Conservation (phyloP, 2,888 invertebrate genomes). For the Acholoe squamosa region DNA sequence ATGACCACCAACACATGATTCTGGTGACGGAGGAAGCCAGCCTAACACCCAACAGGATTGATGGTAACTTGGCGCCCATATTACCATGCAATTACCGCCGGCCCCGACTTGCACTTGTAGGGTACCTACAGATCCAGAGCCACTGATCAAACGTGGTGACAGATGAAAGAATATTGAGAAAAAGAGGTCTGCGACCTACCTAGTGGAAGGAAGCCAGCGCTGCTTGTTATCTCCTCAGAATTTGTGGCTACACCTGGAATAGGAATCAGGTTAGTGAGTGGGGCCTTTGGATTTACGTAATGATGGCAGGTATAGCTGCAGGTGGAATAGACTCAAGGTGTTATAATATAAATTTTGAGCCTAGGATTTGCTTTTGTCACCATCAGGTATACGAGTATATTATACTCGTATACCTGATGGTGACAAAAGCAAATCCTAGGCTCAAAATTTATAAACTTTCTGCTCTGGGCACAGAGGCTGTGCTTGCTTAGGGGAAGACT, state of each 20-base stretch:
- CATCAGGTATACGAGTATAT: too few relatives aligned
- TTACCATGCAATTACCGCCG: background rate
- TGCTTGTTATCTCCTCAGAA: constrained; percentile 55
- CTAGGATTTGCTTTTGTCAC: too few relatives aligned
- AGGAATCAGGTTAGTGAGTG: background rate
- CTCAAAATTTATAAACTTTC: too few relatives aligned
- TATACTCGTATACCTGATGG: too few relatives aligned
- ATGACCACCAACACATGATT: background rate
- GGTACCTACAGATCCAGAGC: background rate
- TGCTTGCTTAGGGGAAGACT: too few relatives aligned
- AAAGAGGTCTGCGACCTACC: constrained; percentile 29
- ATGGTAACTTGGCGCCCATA: background rate
- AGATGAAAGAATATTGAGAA: background rate
- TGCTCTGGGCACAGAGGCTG: too few relatives aligned
- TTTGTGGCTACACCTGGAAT: constrained; percentile 46
- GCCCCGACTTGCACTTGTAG: background rate
- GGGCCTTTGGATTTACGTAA: background rate
- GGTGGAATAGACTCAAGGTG: too few relatives aligned
- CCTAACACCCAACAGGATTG: too few relatives aligned
- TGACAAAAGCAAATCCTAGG: too few relatives aligned
- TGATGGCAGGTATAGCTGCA: background rate
- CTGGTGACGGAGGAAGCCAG: background rate
- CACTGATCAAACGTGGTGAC: constrained; percentile 4
- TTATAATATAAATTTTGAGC: too few relatives aligned
- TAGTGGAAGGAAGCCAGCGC: constrained; percentile 49